Evolutionary conservation across 2,888 invertebrate genomes (phyloP).

Genomic region (Ochropacha duplaris): DNA sequence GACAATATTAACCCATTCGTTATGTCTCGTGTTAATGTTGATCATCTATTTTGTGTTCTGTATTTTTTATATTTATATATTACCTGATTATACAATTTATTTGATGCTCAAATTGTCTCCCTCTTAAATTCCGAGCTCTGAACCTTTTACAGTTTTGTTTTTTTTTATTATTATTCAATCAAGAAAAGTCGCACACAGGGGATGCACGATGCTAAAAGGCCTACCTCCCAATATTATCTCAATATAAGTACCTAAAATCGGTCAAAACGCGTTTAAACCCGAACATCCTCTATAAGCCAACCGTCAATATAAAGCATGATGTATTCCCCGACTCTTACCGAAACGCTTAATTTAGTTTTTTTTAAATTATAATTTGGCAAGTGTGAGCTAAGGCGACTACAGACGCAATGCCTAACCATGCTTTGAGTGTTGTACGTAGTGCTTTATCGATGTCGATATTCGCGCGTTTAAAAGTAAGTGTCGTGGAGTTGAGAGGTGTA

Average conservation of each 20-base stretch:
- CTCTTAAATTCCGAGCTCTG: slow-evolving; percentile 76
- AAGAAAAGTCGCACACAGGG: slow-evolving; percentile 72
- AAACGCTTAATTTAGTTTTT: slow-evolving; percentile 41
- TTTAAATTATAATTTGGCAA: slow-evolving; percentile 46
- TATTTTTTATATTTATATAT: slow-evolving; percentile 34
- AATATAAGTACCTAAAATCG: not conserved
- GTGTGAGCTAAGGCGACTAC: slow-evolving; percentile 51
- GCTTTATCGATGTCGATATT: slow-evolving; percentile 48
- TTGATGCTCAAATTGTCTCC: slow-evolving; percentile 73
- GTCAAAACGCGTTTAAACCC: slow-evolving; percentile 31
- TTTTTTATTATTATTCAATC: slow-evolving; percentile 53
- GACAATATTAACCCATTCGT: slow-evolving; percentile 68
- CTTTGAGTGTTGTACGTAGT: slow-evolving; percentile 76
- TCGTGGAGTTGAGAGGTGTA: slow-evolving; percentile 62
- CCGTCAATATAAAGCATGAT: slow-evolving; percentile 63
- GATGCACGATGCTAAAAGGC: slow-evolving; percentile 80
- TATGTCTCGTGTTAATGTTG: slow-evolving; percentile 56
- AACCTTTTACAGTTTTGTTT: slow-evolving; percentile 49
- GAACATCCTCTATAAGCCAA: slow-evolving; percentile 17
- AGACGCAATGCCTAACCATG: slow-evolving; percentile 56
- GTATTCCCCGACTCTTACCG: slow-evolving; percentile 53
- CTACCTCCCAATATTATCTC: not conserved
- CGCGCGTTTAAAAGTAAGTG: slow-evolving; percentile 37
- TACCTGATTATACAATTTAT: slow-evolving; percentile 44
- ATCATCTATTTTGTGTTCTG: slow-evolving; percentile 63